Evolutionary conservation across 1,140 invertebrate species (phyloP).

Genomic region (Magallana gigas): DNA sequence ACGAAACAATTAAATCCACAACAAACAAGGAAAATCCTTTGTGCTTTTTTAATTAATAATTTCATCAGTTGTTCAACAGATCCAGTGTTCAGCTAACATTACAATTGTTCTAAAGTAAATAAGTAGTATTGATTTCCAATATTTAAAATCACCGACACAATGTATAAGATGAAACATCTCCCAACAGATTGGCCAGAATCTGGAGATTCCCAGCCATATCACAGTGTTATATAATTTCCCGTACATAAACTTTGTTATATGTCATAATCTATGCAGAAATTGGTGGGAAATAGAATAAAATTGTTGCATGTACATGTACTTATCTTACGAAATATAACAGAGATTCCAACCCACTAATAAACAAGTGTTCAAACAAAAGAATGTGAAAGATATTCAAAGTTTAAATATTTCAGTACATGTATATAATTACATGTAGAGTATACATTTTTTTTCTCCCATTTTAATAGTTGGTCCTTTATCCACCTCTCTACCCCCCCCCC

Average conservation of each 20-base stretch:
- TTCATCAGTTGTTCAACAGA: not conserved
- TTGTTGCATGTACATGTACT: too few species aligned
- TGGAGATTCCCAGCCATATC: not conserved
- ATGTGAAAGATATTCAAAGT: not conserved
- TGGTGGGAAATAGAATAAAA: too few species aligned
- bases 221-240: not conserved
- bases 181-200: too few species aligned
- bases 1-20: not conserved
- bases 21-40: not conserved
- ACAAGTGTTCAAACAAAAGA: too few species aligned
- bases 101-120: not conserved
- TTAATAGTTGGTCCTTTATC: too few species aligned
- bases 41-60: conserved; percentile 24
- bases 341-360: too few species aligned
- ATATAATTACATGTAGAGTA: not conserved
- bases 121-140: conserved; percentile 2
- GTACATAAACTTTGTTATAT: too few species aligned
- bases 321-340: too few species aligned
- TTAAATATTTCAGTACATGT: not conserved
- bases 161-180: not conserved
- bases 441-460: too few species aligned
- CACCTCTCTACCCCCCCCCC: too few species aligned
- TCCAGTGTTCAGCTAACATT: not conserved
- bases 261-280: too few species aligned
- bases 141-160: not conserved